Percentiles rank a stretch among this genome's conserved stretches.
These are phyloP conservation scores for Parasteatoda tepidariorum DNA, from an alignment of 1,140 invertebrate species.

Conservation along the genomic window DNA sequence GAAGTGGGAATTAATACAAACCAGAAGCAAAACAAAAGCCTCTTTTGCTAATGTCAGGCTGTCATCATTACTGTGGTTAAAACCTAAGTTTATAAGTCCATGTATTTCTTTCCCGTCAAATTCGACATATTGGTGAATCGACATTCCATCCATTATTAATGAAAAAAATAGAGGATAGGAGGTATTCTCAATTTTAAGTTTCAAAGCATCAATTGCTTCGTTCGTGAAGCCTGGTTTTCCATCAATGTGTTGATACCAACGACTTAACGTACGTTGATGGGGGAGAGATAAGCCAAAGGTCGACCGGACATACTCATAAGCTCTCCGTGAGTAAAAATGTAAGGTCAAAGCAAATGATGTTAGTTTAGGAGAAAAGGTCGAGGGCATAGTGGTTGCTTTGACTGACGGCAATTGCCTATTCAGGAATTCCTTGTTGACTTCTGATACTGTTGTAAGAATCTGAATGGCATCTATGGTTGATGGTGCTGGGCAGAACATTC, in stretches of 20 bases:
- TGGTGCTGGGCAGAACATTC: too few relatives aligned
- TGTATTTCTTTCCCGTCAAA: constrained; percentile 64
- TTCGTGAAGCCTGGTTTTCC: background rate
- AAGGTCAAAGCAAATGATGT: background rate
- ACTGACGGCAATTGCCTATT: background rate
- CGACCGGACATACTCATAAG: constrained; percentile 5
- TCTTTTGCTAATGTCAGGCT: constrained; percentile 65
- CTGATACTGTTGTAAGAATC: background rate
- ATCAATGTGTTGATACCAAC: constrained; percentile 19
- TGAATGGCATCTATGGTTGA: background rate
- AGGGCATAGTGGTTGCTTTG: background rate
- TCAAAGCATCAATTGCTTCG: constrained; percentile 9
- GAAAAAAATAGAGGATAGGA: constrained; percentile 45
- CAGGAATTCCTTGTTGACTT: background rate
- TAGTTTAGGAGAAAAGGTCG: background rate
- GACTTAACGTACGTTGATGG: constrained; percentile 61
- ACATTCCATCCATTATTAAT: constrained; percentile 68
- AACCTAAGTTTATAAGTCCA: constrained; percentile 66
- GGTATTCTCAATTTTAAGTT: background rate
- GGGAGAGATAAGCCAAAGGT: background rate
- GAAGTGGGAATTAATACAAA: constrained; percentile 65
- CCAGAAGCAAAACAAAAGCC: constrained; percentile 66
- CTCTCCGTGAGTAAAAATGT: constrained; percentile 3
- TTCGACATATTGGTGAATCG: constrained; percentile 66
- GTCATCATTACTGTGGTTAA: constrained; percentile 63